Conservation (phyloP, 2,888 invertebrate genomes). For the Cosmia pyralina region DNA sequence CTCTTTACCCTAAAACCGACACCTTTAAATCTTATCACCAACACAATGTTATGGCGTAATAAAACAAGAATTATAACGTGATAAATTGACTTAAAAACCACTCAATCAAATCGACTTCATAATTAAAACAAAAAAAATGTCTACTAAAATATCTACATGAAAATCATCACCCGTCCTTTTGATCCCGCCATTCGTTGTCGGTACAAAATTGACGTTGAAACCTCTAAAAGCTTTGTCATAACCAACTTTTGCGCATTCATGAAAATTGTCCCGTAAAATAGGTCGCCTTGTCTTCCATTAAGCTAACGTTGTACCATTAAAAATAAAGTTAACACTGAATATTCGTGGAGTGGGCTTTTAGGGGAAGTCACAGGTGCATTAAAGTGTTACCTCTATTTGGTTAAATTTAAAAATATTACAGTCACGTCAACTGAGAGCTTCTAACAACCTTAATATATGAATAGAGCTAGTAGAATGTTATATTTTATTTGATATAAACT, state of each 20-base stretch:
- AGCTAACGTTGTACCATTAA: constrained; percentile 85
- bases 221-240: constrained; percentile 84
- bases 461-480: constrained; percentile 41
- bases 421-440: constrained; percentile 65
- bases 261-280: constrained; percentile 87
- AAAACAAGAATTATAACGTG: not conserved
- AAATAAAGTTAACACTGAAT: constrained; percentile 83
- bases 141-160: constrained; percentile 61
- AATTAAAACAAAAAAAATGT: constrained; percentile 58
- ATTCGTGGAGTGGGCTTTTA: constrained; percentile 85
- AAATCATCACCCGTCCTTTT: constrained; percentile 60
- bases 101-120: constrained; percentile 33
- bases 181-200: constrained; percentile 60
- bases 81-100: constrained; percentile 20
- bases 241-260: constrained; percentile 84
- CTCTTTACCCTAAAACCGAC: too few species aligned
- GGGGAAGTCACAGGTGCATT: constrained; percentile 87
- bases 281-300: constrained; percentile 87
- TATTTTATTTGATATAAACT: constrained; percentile 53
- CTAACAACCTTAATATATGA: constrained; percentile 61
- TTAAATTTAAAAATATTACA: constrained; percentile 84
- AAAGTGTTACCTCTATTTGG: constrained; percentile 79
- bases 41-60: too few species aligned
- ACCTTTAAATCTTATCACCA: too few species aligned
- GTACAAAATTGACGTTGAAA: constrained; percentile 75